Evolutionary conservation across 2,888 invertebrate genomes (phyloP).

Genomic region (Trimorus sp.): DNA sequence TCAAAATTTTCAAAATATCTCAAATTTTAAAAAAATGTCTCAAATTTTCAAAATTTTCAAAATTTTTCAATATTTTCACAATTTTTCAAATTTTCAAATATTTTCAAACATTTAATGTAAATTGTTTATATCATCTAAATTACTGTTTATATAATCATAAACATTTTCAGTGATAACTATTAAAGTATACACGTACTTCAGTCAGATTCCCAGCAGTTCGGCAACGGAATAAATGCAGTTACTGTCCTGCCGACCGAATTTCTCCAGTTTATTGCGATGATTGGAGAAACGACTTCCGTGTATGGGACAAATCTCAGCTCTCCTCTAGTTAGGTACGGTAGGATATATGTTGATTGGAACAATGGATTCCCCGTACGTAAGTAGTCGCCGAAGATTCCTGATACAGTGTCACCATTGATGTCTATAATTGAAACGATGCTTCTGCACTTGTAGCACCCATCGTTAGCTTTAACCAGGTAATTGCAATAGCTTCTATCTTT

Average conservation of each 20-base stretch:
- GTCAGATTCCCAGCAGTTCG: constrained; percentile 22
- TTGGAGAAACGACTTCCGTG: constrained; percentile 11
- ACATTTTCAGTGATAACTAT: too few species aligned
- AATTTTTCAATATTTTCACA: too few species aligned
- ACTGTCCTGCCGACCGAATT: neutral
- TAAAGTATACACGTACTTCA: too few species aligned
- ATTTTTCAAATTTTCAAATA: too few species aligned
- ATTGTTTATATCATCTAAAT: too few species aligned
- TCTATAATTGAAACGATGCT: neutral
- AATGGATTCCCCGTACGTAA: neutral
- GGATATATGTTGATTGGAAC: neutral
- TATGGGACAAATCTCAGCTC: constrained; percentile 2
- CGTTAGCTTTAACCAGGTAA: constrained; percentile 10
- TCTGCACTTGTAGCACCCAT: constrained; percentile 10
- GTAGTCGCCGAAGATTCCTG: neutral
- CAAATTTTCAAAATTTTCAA: too few species aligned
- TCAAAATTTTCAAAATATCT: too few species aligned
- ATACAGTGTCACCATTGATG: neutral
- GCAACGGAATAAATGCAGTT: constrained; percentile 2
- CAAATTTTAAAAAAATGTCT: too few species aligned
- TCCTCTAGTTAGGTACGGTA: neutral
- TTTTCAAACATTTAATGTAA: too few species aligned
- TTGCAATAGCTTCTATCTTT: constrained; percentile 2
- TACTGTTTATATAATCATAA: too few species aligned
- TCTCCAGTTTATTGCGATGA: neutral